A percentile compares a stretch with the other conserved stretches of the same genome.
Evolutionary conservation across 2,888 invertebrate species (phyloP).

Genomic region (Troides aeacus): DNA sequence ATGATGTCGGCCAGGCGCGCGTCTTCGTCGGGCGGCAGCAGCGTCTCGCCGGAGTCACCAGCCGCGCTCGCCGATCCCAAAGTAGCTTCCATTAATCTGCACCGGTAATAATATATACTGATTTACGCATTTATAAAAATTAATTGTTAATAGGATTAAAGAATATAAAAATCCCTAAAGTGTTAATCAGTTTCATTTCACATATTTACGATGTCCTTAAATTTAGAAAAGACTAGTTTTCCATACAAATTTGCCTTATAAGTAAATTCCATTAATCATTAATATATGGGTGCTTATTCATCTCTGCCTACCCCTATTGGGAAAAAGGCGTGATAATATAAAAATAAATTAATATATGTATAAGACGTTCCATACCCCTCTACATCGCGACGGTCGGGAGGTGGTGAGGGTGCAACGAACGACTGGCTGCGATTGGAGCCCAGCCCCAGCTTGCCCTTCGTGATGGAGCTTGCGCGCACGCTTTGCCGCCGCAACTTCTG

Average conservation of each 20-base stretch:
- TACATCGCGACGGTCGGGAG: slow-evolving; percentile 50
- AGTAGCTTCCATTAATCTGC: slow-evolving; percentile 16
- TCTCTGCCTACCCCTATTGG: too few relatives aligned
- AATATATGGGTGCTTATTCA: too few relatives aligned
- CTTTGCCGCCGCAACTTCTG: slow-evolving; percentile 93
- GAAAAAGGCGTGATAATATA: too few relatives aligned
- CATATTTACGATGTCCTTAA: too few relatives aligned
- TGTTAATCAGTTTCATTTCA: too few relatives aligned
- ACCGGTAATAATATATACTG: not conserved
- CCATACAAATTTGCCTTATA: too few relatives aligned
- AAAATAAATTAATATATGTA: too few relatives aligned
- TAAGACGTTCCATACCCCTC: slow-evolving; percentile 1
- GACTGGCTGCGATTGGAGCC: slow-evolving; percentile 88
- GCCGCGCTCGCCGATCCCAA: slow-evolving; percentile 40
- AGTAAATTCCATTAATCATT: too few relatives aligned
- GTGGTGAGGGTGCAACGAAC: slow-evolving; percentile 85
- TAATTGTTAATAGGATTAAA: too few relatives aligned
- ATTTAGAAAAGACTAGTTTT: too few relatives aligned
- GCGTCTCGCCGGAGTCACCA: slow-evolving; percentile 67
- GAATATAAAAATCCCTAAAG: too few relatives aligned
- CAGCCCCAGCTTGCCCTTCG: slow-evolving; percentile 87
- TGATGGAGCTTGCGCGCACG: slow-evolving; percentile 86
- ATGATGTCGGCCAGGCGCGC: slow-evolving; percentile 73
- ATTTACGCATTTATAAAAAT: too few relatives aligned
- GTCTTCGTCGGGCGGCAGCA: slow-evolving; percentile 64